These are phyloP conservation scores for Junonia oenone DNA, from an alignment of 2,888 invertebrate species.

Conservation along the genomic window DNA sequence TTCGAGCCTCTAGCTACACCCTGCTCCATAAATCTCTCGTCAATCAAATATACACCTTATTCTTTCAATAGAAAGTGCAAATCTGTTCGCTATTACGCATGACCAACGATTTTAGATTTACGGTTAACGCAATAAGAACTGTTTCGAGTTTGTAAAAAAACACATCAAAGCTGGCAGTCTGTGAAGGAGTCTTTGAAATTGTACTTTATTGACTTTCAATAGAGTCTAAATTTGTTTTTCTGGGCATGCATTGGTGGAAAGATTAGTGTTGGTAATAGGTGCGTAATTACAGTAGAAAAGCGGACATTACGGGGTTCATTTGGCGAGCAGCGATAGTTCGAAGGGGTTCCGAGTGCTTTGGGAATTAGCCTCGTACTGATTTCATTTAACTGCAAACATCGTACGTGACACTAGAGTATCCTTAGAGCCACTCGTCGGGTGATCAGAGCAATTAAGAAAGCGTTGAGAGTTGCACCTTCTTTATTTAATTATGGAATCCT, in stretches of 20 bases:
- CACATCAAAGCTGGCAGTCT: slow-evolving; percentile 15
- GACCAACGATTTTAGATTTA: slow-evolving; percentile 57
- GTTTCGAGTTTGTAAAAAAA: slow-evolving; percentile 49
- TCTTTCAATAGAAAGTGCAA: slow-evolving; percentile 25
- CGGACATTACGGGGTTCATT: slow-evolving; percentile 75
- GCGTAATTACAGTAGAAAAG: slow-evolving; percentile 77
- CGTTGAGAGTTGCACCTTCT: slow-evolving; percentile 10
- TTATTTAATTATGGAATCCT: neutral
- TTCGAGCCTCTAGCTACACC: slow-evolving; percentile 64
- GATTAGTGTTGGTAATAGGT: slow-evolving; percentile 73
- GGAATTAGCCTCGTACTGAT: slow-evolving; percentile 50
- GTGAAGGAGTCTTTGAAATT: slow-evolving; percentile 34
- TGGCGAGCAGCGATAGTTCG: slow-evolving; percentile 63
- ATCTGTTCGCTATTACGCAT: slow-evolving; percentile 29
- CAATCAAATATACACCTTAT: slow-evolving; percentile 45
- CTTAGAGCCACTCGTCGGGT: slow-evolving; percentile 23
- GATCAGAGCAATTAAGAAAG: slow-evolving; percentile 29
- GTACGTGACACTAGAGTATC: slow-evolving; percentile 35
- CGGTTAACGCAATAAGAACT: slow-evolving; percentile 58
- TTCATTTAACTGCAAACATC: slow-evolving; percentile 57
- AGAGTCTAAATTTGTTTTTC: slow-evolving; percentile 39
- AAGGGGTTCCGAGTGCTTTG: slow-evolving; percentile 59
- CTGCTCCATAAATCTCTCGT: slow-evolving; percentile 35
- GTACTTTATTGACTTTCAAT: slow-evolving; percentile 38
- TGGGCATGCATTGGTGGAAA: slow-evolving; percentile 40